Evolutionary conservation across 2,797 vertebrate genomes (phyloP).

Genomic region (Streptopelia turtur): DNA sequence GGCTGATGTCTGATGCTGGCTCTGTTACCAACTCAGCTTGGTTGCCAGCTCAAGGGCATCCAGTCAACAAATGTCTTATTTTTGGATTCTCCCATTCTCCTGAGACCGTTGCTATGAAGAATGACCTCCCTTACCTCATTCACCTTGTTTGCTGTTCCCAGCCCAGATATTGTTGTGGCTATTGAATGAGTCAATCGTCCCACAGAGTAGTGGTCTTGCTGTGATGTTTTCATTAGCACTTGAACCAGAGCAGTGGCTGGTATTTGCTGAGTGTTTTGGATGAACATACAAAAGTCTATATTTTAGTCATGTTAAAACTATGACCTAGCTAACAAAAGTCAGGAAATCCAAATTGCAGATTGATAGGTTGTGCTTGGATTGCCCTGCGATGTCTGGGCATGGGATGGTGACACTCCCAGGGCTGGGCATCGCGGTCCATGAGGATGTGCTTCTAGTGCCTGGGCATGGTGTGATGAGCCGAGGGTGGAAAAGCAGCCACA

Average conservation of each 20-base stretch:
- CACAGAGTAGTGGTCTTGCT: background rate
- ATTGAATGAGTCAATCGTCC: conserved; percentile 37
- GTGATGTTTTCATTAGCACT: conserved; percentile 62
- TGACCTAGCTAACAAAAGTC: conserved; percentile 40
- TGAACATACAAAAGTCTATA: conserved; percentile 32
- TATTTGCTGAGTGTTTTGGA: background rate
- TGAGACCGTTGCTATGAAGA: conserved; percentile 49
- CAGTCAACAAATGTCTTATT: conserved; percentile 75
- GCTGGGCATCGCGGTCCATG: accelerated
- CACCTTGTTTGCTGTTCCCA: conserved; percentile 73
- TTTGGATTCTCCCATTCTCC: conserved; percentile 71
- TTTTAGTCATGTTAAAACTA: conserved; percentile 62
- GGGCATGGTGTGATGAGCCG: background rate
- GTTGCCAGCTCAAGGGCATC: conserved; percentile 74
- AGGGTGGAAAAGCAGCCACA: background rate
- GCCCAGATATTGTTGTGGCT: conserved; percentile 19
- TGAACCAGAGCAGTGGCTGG: conserved; percentile 58
- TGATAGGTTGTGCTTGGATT: conserved; percentile 40
- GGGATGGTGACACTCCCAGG: accelerated
- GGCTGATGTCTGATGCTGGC: conserved; percentile 62
- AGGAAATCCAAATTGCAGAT: conserved; percentile 56
- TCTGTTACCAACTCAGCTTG: conserved; percentile 39
- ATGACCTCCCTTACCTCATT: conserved; percentile 72
- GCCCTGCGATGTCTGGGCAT: background rate
- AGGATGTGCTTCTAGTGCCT: background rate